Percentiles rank a stretch among this genome's conserved stretches.
These are phyloP conservation scores for Cephus pygmeus DNA, from an alignment of 2,888 invertebrate species.

Conservation along the genomic window DNA sequence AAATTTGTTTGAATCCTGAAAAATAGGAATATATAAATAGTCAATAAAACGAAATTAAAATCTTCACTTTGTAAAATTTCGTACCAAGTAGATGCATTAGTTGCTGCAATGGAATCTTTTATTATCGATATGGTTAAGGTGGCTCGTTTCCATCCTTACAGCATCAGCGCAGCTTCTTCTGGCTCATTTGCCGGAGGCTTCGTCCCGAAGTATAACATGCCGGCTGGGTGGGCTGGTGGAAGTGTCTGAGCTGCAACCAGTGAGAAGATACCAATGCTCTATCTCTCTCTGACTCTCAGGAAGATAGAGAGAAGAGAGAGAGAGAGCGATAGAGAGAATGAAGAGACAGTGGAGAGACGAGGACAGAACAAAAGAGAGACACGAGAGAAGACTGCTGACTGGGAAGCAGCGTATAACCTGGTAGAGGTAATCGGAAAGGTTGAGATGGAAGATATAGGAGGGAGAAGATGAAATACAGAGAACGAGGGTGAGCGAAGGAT, in stretches of 20 bases:
- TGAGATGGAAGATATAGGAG: not conserved
- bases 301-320: not conserved
- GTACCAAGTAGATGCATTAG: not conserved
- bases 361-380: constrained; percentile 7
- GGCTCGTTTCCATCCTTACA: constrained; percentile 6
- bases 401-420: not conserved
- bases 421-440: not conserved
- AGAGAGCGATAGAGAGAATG: constrained; percentile 8
- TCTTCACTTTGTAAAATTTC: not conserved
- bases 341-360: constrained; percentile 3
- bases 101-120: constrained; percentile 2
- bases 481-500: constrained; percentile 13
- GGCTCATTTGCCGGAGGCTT: constrained; percentile 31
- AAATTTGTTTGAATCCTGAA: not conserved
- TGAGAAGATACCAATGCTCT: not conserved
- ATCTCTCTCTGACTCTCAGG: not conserved
- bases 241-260: constrained; percentile 16
- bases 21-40: not conserved
- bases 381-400: not conserved
- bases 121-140: constrained; percentile 19
- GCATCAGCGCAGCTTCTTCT: constrained; percentile 14
- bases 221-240: constrained; percentile 27
- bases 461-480: constrained; percentile 10
- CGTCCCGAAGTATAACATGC: constrained; percentile 27
- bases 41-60: not conserved